These are phyloP conservation scores for Thalassarche chlororhynchos DNA, from an alignment of 2,113 vertebrate species.

Conservation along the genomic window DNA sequence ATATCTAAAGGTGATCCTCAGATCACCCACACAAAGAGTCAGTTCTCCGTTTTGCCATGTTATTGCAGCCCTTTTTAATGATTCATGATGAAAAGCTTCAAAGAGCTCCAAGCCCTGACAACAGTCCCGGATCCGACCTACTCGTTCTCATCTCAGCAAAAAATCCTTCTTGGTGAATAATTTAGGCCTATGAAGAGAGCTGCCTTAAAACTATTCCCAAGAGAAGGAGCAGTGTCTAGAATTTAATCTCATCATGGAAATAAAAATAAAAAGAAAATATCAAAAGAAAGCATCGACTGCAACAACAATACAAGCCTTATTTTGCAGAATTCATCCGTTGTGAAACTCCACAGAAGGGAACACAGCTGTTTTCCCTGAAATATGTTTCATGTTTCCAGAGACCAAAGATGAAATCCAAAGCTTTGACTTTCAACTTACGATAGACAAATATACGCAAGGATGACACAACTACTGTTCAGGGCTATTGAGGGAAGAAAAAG, in stretches of 20 bases:
- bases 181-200: slow-evolving; percentile 8
- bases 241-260: slow-evolving; percentile 51
- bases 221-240: slow-evolving; percentile 3
- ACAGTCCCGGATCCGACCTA: not conserved
- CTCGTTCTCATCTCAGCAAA: not conserved
- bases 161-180: slow-evolving; percentile 15
- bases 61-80: slow-evolving; percentile 35
- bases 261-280: slow-evolving; percentile 17
- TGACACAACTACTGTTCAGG: slow-evolving; percentile 39
- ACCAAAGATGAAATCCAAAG: not conserved
- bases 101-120: slow-evolving; percentile 23
- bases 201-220: slow-evolving; percentile 21
- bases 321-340: not conserved
- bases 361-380: slow-evolving; percentile 53
- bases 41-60: not conserved
- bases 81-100: slow-evolving; percentile 51
- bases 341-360: slow-evolving; percentile 17
- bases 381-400: not conserved
- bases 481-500: not conserved
- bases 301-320: slow-evolving; percentile 33
- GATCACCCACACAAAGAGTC: slow-evolving; percentile 26
- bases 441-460: not conserved
- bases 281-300: not conserved
- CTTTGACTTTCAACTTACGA: not conserved
- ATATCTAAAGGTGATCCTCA: not conserved